A percentile compares a stretch with the other conserved stretches of the same genome.
Conservation (phyloP, 2,797 vertebrate species). For the Pangasius macronema region DNA sequence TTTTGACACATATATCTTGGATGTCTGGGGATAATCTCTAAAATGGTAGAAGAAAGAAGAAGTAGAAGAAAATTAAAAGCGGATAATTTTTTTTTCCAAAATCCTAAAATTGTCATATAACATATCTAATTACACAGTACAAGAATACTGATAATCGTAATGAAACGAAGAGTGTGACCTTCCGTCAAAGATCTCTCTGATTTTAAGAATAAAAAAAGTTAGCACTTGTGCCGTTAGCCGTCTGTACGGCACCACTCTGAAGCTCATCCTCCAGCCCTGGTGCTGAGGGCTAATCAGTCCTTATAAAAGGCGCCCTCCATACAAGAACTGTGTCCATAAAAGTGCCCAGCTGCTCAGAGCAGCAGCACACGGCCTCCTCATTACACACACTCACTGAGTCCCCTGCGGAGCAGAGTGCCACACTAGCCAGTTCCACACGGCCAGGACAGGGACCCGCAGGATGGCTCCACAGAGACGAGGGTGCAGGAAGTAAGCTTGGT, state of each 20-base stretch:
- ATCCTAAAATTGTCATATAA: too few relatives aligned
- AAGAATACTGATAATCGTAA: too few relatives aligned
- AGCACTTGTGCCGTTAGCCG: neutral
- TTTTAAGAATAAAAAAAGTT: neutral
- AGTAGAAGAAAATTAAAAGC: neutral
- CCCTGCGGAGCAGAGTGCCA: constrained; percentile 29
- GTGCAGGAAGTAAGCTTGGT: constrained; percentile 24
- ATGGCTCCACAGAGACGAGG: constrained; percentile 3
- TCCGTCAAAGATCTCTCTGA: neutral
- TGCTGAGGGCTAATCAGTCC: neutral
- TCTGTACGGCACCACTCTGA: neutral
- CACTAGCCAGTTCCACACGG: constrained; percentile 16
- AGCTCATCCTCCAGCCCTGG: constrained; percentile 9
- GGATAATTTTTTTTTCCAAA: neutral
- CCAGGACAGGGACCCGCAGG: constrained; percentile 9
- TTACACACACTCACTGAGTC: constrained; percentile 41
- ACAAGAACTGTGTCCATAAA: constrained; percentile 30
- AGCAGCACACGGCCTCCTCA: constrained; percentile 33
- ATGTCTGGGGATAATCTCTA: neutral
- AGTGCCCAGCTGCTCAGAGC: constrained; percentile 29
- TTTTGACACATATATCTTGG: neutral
- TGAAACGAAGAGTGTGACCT: too few relatives aligned
- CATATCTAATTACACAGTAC: too few relatives aligned
- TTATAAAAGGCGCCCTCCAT: constrained; percentile 32
- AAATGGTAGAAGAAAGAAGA: too few relatives aligned